A percentile compares a stretch with the other conserved stretches of the same genome.
These are phyloP conservation scores for Orycteropus afer DNA, from an alignment of 2,113 vertebrate species.

Conservation along the genomic window DNA sequence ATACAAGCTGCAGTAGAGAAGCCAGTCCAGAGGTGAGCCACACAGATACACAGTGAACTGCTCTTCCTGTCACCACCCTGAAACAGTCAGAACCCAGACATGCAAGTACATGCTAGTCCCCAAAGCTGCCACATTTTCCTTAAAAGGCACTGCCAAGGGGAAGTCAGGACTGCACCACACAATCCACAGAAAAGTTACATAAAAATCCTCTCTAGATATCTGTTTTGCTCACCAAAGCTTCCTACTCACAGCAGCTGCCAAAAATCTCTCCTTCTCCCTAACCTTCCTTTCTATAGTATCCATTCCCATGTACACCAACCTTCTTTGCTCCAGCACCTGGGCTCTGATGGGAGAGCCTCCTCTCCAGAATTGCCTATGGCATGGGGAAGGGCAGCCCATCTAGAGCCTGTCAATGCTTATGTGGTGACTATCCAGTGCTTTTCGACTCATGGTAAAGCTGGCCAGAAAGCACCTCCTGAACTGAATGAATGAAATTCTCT, in stretches of 20 bases:
- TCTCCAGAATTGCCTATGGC: background rate
- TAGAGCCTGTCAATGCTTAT: background rate
- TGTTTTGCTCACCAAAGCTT: constrained; percentile 26
- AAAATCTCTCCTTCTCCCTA: background rate
- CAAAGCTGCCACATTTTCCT: constrained; percentile 7
- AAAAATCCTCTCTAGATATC: constrained; percentile 19
- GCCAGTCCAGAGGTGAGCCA: background rate
- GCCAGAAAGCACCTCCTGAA: background rate
- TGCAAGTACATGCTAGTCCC: background rate
- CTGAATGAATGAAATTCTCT: background rate
- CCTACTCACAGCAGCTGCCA: background rate
- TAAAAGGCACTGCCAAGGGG: background rate
- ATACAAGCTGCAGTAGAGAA: background rate
- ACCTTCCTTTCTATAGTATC: background rate
- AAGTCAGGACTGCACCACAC: background rate
- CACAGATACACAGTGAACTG: background rate
- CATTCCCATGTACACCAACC: background rate
- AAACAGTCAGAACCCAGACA: background rate
- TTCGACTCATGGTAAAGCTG: background rate
- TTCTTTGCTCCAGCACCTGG: background rate
- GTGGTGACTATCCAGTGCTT: too few relatives aligned
- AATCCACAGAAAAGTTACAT: constrained; percentile 14
- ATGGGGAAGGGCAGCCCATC: background rate
- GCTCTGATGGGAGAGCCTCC: background rate
- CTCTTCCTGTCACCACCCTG: rapidly evolving